These are phyloP conservation scores for Rhagophthalmus giganteus DNA, from an alignment of 2,888 invertebrate genomes.

Conservation along the genomic window DNA sequence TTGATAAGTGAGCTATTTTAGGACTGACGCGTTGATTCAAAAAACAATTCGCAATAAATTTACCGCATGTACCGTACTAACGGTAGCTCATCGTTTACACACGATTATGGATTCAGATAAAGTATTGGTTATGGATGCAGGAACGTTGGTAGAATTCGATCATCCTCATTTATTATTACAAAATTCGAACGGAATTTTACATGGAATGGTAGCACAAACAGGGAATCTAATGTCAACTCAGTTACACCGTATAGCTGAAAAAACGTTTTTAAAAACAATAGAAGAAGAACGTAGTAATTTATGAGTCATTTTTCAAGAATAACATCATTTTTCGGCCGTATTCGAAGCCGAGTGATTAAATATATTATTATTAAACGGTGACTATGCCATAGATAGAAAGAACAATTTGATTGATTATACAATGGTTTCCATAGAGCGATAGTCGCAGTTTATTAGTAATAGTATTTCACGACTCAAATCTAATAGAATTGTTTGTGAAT, in stretches of 20 bases:
- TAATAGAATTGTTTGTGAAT: no score
- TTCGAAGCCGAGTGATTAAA: no score
- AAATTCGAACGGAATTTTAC: conserved; percentile 50
- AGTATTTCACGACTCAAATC: no score
- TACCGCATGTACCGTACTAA: conserved; percentile 72
- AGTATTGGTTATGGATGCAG: conserved; percentile 75
- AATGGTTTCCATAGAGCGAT: no score
- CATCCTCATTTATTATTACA: conserved; percentile 67
- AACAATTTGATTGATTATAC: no score
- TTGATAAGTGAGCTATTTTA: conserved; percentile 54
- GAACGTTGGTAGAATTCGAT: conserved; percentile 71
- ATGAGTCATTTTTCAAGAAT: no score
- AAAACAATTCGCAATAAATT: conserved; percentile 72
- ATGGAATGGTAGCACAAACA: conserved; percentile 8
- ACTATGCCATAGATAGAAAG: no score
- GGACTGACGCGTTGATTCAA: conserved; percentile 74
- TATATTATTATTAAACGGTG: no score
- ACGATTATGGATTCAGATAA: conserved; percentile 79
- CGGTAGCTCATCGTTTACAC: conserved; percentile 77
- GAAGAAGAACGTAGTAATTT: no score
- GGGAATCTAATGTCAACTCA: conserved; percentile 3
- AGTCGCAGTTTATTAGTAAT: no score
- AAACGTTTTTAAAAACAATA: conserved; percentile 8
- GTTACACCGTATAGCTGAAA: conserved; percentile 38
- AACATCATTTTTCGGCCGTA: no score